Evolutionary conservation across 2,113 vertebrate genomes (phyloP).

Genomic region (Tautogolabrus adspersus): DNA sequence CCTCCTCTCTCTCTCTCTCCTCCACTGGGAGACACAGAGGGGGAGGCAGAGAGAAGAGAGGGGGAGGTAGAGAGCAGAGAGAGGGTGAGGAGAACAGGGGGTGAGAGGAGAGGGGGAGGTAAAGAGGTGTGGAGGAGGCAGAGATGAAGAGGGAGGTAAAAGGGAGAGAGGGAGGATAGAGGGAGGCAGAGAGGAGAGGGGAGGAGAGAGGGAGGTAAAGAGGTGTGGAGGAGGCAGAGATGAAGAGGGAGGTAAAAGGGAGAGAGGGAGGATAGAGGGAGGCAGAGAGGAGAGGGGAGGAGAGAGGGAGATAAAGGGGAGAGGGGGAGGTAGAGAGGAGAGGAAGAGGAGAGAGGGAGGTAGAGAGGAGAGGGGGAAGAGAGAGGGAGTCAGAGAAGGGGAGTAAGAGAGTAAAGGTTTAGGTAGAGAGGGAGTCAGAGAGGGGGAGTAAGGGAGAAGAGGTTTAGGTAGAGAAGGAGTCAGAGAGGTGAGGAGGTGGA

Average conservation of each 20-base stretch:
- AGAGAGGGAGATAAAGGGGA: conserved; percentile 62
- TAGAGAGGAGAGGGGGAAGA: too few relatives aligned
- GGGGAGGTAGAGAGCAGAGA: neutral
- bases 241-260: conserved; percentile 13
- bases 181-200: too few relatives aligned
- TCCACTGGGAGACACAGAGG: conserved; percentile 84
- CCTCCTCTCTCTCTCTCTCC: conserved; percentile 49
- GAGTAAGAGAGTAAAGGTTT: too few relatives aligned
- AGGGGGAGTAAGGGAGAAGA: neutral
- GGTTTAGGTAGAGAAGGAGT: too few relatives aligned
- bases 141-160: conserved; percentile 81
- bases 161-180: conserved; percentile 27
- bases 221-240: too few relatives aligned
- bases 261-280: neutral
- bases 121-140: too few relatives aligned
- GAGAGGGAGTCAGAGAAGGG: too few relatives aligned
- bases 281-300: conserved; percentile 77
- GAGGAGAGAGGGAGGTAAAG: too few relatives aligned
- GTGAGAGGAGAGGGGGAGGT: conserved; percentile 12
- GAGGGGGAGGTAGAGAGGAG: too few relatives aligned
- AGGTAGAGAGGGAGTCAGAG: too few relatives aligned
- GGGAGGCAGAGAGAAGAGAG: conserved; percentile 81
- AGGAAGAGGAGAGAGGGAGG: too few relatives aligned
- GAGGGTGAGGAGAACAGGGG: conserved; percentile 81
- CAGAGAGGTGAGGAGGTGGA: too few relatives aligned